Conservation (phyloP, 2,888 invertebrate species). For the Sminthurides aquaticus region DNA sequence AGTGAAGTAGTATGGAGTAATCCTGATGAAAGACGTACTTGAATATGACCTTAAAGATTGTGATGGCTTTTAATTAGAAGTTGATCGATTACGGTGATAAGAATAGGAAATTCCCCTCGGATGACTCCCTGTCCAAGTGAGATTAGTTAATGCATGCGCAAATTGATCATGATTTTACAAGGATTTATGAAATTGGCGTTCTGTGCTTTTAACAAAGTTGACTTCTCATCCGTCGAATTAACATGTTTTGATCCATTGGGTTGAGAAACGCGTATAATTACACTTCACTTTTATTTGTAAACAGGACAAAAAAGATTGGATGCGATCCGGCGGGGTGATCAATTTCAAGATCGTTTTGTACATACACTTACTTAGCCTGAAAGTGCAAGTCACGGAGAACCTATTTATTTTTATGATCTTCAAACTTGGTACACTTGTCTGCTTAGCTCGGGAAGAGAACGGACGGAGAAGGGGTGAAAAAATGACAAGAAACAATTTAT, state of each 20-base stretch:
- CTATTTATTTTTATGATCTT: background rate
- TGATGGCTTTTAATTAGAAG: slow-evolving; percentile 2
- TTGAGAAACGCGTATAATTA: background rate
- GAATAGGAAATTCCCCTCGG: slow-evolving; percentile 4
- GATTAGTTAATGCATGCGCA: background rate
- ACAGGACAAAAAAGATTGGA: background rate
- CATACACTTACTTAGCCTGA: too few relatives aligned
- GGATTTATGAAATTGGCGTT: background rate
- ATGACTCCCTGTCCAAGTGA: background rate
- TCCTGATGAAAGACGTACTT: background rate
- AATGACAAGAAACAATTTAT: too few relatives aligned
- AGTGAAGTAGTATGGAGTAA: too few relatives aligned
- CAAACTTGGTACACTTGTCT: too few relatives aligned
- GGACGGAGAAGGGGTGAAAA: too few relatives aligned
- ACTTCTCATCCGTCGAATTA: background rate
- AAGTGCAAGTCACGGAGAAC: background rate
- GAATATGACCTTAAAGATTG: background rate
- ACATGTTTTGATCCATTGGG: background rate
- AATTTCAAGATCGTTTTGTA: background rate
- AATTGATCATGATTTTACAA: slow-evolving; percentile 1
- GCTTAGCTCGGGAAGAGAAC: too few relatives aligned
- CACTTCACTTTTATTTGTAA: background rate
- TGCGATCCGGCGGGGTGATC: background rate
- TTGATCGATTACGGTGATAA: slow-evolving; percentile 2
- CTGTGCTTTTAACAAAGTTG: background rate